Base-by-base conservation (phyloP, 2,888 invertebrate species). In the Drosophila prolongata region DNA sequence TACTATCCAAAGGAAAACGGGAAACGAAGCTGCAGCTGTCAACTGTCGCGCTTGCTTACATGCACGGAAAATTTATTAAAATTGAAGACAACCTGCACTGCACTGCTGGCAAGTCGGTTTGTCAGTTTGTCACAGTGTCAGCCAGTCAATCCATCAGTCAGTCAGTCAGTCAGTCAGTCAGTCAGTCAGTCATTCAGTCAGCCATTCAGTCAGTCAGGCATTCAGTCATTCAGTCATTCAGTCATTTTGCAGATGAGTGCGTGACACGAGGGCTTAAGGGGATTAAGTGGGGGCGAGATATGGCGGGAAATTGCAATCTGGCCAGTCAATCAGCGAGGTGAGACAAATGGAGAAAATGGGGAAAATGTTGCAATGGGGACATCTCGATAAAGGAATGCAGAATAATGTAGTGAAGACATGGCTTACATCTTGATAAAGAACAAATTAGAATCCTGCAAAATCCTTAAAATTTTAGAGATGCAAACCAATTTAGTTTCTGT, bases 41-140 rank as follows among this genome's bases (percentile, higher is more conserved):
- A 83, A 79, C 82, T 85, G 85, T 79, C 80, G 83, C 80, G 71
- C 80, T 80, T 69, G 79, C 80, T 72, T 78, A 78, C 77, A 78
- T 78, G 79, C 66, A 66, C 9, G 79, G 75, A 61, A 82, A 82
- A 80, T 82, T 72, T 85, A 85, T 83, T 83, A 79, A 82, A 80
- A 78, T 72, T 73, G 83, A 85, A 78, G 69, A 82, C 77, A 80
- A 66, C 77, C 81, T 68, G 80, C 75, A 71, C 46, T 47, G 46
- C 46, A 9, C 30, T 30, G 30, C 30, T 30, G 30, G 30, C 30
- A 30, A 30, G 46, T 61, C 74, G 70, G 59, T 47, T 47, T 47
- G 46, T 47, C 46, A 75, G 49, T 64, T 62, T 70, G 57, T 57
- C 66, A 75, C 60, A 49, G 62, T 73, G 58, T 56, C 65, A 65